A percentile compares a stretch with the other conserved stretches of the same genome.
These are phyloP conservation scores for Halichoeres trimaculatus DNA, from an alignment of 2,113 vertebrate species.

Conservation along the genomic window DNA sequence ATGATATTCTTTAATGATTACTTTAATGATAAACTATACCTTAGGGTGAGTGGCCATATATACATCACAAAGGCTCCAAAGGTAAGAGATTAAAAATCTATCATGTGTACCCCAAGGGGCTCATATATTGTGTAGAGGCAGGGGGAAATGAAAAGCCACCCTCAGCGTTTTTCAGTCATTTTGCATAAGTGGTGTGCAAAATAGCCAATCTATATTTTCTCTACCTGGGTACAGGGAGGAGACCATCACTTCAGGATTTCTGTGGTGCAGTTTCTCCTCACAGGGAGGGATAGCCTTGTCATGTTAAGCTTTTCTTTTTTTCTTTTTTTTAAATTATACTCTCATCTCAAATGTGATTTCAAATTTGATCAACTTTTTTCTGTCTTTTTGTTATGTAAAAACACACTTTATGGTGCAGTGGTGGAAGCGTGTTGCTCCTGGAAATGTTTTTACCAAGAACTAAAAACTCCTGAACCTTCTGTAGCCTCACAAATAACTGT, in stretches of 20 bases:
- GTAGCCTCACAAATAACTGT: no score
- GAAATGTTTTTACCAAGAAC: no score
- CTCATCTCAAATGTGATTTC: no score
- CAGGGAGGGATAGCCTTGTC: background rate
- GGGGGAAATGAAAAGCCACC: slow-evolving; percentile 28
- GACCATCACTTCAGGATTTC: slow-evolving; percentile 1
- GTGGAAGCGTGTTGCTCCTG: no score
- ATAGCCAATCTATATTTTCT: slow-evolving; percentile 20
- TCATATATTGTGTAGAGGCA: slow-evolving; percentile 34
- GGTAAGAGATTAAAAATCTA: slow-evolving; percentile 63
- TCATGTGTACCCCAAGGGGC: slow-evolving; percentile 55
- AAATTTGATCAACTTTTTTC: no score
- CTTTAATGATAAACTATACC: slow-evolving; percentile 68
- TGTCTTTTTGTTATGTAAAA: no score
- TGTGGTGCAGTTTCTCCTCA: background rate
- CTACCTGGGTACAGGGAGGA: slow-evolving; percentile 12
- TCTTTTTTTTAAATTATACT: no score
- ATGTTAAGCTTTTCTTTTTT: background rate
- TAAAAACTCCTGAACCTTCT: no score
- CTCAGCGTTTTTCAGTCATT: slow-evolving; percentile 66
- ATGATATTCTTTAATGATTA: slow-evolving; percentile 60
- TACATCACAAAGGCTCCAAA: slow-evolving; percentile 64
- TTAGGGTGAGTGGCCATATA: slow-evolving; percentile 52
- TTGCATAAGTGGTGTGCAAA: slow-evolving; percentile 42
- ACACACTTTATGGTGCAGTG: no score